Base-by-base conservation (phyloP, 1,140 invertebrate genomes). In the Bombus turneri region DNA sequence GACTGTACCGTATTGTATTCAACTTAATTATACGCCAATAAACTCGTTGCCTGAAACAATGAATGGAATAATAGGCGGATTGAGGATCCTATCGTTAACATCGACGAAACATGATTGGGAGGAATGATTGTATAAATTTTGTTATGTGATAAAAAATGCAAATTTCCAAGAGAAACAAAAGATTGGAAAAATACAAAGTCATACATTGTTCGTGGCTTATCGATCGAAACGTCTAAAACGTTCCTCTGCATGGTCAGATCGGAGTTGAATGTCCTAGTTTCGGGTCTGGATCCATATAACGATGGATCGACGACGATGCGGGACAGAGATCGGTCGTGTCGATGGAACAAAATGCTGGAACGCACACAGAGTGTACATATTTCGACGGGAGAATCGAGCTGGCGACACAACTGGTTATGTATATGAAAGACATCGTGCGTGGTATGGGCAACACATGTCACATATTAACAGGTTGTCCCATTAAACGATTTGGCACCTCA, bases 391-490 rank as follows among this genome's bases (percentile, higher is more conserved):
- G 68, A 71, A 77, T 22, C 64, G 39, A n/a, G 77, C 28, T 53
- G 64, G 62, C 57, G 68, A 91, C 66, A 86, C 85, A 87, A 92
- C 91, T 92, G 91, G 90, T 92, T 89, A 92, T 91, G 88, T 90
- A 92, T 91, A 90, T 88, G 75, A 86, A 88, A 90, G 43, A 72
- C 64, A 37, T 64, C 39, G 41, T 37, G 57, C 71, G 37, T 47
- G 87, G 87, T 90, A 74, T 83, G 90, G 82, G 88, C 86, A 89
- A 92, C 91, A 91, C 88, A 87, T 91, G 92, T 92, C 91, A 88
- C 85, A 82, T 91, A 92, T 93, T 92, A 92, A 92, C 92, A 91
- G 90, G 87, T 89, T 93, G 92, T 92, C 87, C 89, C 91, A 92
- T 93, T 93, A 93, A 93, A 90, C 89, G 88, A 91, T 92, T 91